Base-by-base conservation (phyloP, 37 sponge, comb jelly and placozoan species). In the Mnemiopsis leidyi region DNA sequence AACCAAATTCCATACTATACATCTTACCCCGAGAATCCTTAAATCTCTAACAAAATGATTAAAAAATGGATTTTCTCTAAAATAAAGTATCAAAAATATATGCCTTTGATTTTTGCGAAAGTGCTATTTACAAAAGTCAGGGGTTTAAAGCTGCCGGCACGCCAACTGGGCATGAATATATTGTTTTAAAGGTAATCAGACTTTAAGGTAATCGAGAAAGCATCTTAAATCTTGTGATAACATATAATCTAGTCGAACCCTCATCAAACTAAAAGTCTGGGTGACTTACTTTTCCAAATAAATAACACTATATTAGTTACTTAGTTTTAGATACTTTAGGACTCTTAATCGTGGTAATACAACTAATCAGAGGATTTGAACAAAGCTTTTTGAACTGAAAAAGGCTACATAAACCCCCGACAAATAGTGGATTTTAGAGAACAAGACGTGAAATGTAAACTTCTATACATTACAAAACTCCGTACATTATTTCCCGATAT, bases 31-130 rank as follows among this genome's bases (percentile, higher is more conserved):
- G 61, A 18, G 61, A 48, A 48, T 18, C 61, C 61, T 48, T 48
- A n/a, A n/a, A 48, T 48, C 61, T 48, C 29, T 69, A 69, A 69
- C 73, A 69, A 69, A 69, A 69, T 20, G 29, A 69, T 69, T 69
- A 69, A 69, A 48, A 69, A 69, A 69, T 69, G 29, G 21, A 25
- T 28, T 69, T 69, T 69, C 73, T 69, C 73, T 69, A 69, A 21
- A 69, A 69, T 69, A 69, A 69, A 69, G 73, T 69, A 69, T 23
- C 73, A 69, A 69, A 69, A 48, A 48, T 48, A 48, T 48, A 48
- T 48, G 61, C 61, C 61, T 48, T 48, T 48, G 9, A 18, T 48
- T 48, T 48, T 48, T 48, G 9, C 61, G n/a, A 5, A 13, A 48
- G 61, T 48, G 61, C 13, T 48, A 48, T 48, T 48, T 48, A 48